Evolutionary conservation across 2,113 vertebrate species (phyloP), one percentile per base, ranked within the genome.

Genomic region (Esox niger): DNA sequence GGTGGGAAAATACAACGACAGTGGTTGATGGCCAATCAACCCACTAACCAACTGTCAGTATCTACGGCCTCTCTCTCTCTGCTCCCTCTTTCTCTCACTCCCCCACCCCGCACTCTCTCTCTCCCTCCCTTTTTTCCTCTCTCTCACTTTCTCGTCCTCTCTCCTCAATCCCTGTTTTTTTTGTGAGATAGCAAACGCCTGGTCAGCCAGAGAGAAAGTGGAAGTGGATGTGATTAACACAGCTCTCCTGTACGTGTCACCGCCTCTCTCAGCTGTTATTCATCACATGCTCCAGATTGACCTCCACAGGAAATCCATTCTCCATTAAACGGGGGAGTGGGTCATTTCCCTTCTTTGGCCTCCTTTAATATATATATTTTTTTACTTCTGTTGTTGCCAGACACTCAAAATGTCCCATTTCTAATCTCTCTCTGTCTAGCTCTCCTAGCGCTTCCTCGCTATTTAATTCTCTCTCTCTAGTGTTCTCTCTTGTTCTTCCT

Each of bases 271-370:
- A 13, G 29, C 57, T 59, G 57, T 59, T 15, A 30, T 59, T 59
- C 29, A 59, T 59, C 57, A 59, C 57, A 26, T 59, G 57, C 26
- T 27, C 1, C 56, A 59, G 27, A 59, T 30, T 59, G 56, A 59
- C 56, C 56, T 58, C 56, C 27, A 31, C 27, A 30, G 56, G 29
- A 59, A 31, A 58, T 20, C 3, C 17, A 8, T 59, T 17, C 27
- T 30, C 57, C 29, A 31, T 20, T 59, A 29, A 59, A 59, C 20
- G 23, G 15, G 6, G 4, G 15, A 29, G 9, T n/a, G 15, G 26
- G 17, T 4, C 38, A 43, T 15, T 43, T 17, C 38, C 38, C 17
- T 43, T 15, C 13, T 15, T 6, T 43, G 38, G 38, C 38, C 38
- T 15, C 38, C 13, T 43, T 43, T 17, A 4, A 43, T 17, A 20